These are phyloP conservation scores for Genyomyrus donnyi DNA, from an alignment of 2,113 vertebrate genomes.

Conservation along the genomic window DNA sequence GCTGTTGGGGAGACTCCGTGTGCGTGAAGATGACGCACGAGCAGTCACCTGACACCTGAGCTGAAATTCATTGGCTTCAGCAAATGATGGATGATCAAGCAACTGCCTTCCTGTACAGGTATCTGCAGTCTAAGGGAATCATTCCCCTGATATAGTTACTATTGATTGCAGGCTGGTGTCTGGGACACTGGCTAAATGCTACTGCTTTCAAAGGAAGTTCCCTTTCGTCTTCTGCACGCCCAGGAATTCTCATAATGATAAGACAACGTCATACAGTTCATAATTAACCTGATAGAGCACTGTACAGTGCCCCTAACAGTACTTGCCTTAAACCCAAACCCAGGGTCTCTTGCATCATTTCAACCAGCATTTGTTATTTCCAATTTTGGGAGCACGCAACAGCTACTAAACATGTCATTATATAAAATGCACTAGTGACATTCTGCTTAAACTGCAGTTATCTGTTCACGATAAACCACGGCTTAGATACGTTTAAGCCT, in stretches of 20 bases:
- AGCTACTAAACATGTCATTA: not conserved
- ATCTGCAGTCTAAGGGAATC: slow-evolving; percentile 16
- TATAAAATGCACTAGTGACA: not conserved
- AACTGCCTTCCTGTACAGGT: not conserved
- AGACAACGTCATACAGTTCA: not conserved
- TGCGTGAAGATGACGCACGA: not conserved
- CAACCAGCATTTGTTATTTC: not conserved
- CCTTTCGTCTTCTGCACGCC: not conserved
- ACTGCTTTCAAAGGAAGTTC: not conserved
- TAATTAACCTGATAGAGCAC: not conserved
- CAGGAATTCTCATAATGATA: not conserved
- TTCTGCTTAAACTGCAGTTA: not conserved
- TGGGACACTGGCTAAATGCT: not conserved
- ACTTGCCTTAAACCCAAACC: not conserved
- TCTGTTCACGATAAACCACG: not conserved
- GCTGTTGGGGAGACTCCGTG: not conserved
- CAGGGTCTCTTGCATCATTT: not conserved
- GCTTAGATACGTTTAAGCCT: not conserved
- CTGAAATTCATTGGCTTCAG: not conserved
- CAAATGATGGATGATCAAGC: not conserved
- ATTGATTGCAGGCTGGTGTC: slow-evolving; percentile 7
- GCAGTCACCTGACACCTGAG: not conserved
- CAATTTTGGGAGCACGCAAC: not conserved
- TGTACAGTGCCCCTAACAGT: not conserved
- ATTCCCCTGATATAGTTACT: not conserved